Percentiles rank a stretch among this genome's conserved stretches.
Evolutionary conservation across 2,888 invertebrate genomes (phyloP).

Genomic region (Pimpla rufipes): DNA sequence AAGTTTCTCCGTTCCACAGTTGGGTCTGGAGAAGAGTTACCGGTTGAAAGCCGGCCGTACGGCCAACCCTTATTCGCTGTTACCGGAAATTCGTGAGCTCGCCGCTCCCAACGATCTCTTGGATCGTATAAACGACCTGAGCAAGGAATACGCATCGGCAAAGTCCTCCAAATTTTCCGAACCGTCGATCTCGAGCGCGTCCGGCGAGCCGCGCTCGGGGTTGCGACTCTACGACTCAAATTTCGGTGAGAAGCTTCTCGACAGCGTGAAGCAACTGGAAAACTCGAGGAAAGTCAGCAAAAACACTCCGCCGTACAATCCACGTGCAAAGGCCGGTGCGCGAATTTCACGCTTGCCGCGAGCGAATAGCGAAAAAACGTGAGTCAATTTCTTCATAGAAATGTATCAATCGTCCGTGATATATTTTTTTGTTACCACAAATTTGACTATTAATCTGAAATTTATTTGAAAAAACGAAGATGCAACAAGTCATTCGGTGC

Average conservation of each 20-base stretch:
- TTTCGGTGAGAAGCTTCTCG: constrained; percentile 69
- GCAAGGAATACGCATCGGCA: constrained; percentile 73
- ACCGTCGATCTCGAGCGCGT: constrained; percentile 50
- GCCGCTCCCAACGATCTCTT: constrained; percentile 72
- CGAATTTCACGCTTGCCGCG: background rate
- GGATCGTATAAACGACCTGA: constrained; percentile 71
- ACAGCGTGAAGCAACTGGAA: constrained; percentile 38
- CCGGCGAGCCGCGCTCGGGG: constrained; percentile 47
- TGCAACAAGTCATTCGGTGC: constrained; percentile 16
- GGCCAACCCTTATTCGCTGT: constrained; percentile 75
- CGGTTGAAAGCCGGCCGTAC: constrained; percentile 54
- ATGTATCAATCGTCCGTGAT: background rate
- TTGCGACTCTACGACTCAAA: constrained; percentile 72
- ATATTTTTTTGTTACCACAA: background rate
- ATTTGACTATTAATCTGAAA: background rate
- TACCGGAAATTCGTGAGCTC: constrained; percentile 73
- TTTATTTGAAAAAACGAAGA: constrained; percentile 51
- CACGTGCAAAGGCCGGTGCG: no score
- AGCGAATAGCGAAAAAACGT: background rate
- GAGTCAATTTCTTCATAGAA: background rate
- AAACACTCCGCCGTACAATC: background rate
- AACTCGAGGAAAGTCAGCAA: constrained; percentile 42
- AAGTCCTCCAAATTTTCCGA: constrained; percentile 49
- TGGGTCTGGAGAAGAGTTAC: constrained; percentile 78
- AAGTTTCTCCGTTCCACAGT: constrained; percentile 71